Evolutionary conservation across 2,113 vertebrate species (phyloP), one percentile per base, ranked within the genome.

Genomic region (Synodontis membranacea): DNA sequence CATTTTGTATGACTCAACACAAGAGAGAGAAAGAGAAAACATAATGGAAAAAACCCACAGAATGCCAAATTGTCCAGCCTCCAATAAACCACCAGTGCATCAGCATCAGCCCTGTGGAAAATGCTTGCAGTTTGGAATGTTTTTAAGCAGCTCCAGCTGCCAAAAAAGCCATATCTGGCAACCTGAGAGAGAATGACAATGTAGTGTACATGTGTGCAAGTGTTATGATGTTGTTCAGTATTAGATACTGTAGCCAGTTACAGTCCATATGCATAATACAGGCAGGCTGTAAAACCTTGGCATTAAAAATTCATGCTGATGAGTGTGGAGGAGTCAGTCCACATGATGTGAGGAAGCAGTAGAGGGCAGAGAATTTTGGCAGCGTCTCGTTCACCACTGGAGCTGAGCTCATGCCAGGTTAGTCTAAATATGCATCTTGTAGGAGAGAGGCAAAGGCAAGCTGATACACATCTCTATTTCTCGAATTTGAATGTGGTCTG

Each of bases 271-370:
- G 42, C 54, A 88, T 84, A 90, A 86, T 79, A 79, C 81, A 76
- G 68, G 15, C 28, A 82, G 78, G 76, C 68, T 87, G 81, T 81
- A 86, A 90, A 82, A 89, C 84, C 76, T 60, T 79, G 52, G n/a
- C 80, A 91, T 89, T 79, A 91, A 89, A 89, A 82, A 88, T 91
- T 86, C 52, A 91, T 91, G 64, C 58, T 62, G 85, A 88, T 83
- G 75, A 87, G 75, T 83, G 44, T 39, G 80, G 60, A 88, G 83
- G 56, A 86, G 82, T n/a, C 19, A 85, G 50, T 81, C 46, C 83
- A 62, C 44, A 79, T 84, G 86, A 85, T 64, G 42, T 64, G 76
- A 31, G 21, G 46, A 82, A 76, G 84, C 70, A 64, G 50, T 58
- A 14, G 83, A 80, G 85, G n/a, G 48, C 83, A 89, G 44, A 75